Conservation (phyloP, 1,140 invertebrate genomes). For the Leptonema lineaticorne region DNA sequence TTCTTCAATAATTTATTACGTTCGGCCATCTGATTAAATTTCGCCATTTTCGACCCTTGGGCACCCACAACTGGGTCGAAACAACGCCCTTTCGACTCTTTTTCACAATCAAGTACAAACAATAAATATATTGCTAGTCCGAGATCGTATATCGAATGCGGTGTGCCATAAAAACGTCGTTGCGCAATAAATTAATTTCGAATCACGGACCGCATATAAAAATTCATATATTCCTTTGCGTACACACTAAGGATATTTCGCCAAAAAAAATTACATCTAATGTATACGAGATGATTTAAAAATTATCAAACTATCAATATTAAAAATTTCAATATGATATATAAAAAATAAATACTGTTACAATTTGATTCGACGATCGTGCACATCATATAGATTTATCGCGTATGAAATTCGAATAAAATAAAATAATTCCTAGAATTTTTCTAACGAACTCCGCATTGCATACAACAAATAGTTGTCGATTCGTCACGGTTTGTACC, state of each 20-base stretch:
- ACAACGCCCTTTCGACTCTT: not conserved
- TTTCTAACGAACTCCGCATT: slow-evolving; percentile 28
- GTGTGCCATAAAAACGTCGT: too few relatives aligned
- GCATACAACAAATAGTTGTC: slow-evolving; percentile 27
- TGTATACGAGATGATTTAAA: too few relatives aligned
- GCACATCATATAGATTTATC: too few relatives aligned
- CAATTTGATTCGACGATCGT: too few relatives aligned
- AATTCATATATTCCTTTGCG: too few relatives aligned
- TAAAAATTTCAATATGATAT: too few relatives aligned
- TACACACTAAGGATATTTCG: too few relatives aligned
- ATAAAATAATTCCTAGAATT: slow-evolving; percentile 17
- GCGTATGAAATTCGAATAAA: too few relatives aligned
- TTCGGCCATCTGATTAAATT: not conserved
- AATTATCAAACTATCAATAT: too few relatives aligned
- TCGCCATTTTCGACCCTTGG: slow-evolving; percentile 1
- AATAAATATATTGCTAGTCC: not conserved
- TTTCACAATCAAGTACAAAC: not conserved
- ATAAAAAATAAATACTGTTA: too few relatives aligned
- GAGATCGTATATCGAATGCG: not conserved
- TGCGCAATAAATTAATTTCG: not conserved
- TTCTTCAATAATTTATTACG: not conserved
- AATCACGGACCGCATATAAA: too few relatives aligned
- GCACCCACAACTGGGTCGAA: not conserved
- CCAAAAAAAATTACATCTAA: too few relatives aligned
- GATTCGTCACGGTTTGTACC: slow-evolving; percentile 24